Evolutionary conservation across 2,888 invertebrate genomes (phyloP), one percentile per base, ranked within the genome.

Genomic region (Octodonta nipae): DNA sequence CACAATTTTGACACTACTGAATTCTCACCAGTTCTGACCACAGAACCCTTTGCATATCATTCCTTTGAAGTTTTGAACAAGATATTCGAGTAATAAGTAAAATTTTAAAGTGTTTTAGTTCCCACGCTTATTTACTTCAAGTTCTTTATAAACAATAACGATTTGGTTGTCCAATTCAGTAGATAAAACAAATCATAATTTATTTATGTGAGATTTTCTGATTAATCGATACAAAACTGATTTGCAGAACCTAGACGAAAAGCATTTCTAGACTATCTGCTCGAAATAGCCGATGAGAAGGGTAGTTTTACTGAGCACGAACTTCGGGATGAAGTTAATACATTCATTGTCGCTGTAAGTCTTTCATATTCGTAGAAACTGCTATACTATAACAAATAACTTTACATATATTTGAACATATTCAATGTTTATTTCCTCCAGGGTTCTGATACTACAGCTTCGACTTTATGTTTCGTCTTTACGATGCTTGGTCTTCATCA

Each of bases 291-390:
- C 13, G 28, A 40, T 0, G 61, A 64, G 5, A 66, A 66, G 5
- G 61, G 54, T 1, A 67, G 67, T 8, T 68, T 69, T 24, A 67
- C 63, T 0, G 61, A 71, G 40, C 44, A 60, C 17, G 71, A 75
- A 41, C 43, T 75, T 2, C 54, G 68, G 34, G 71, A 74, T 43
- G 73, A 74, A 55, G 63, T 73, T 1, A 54, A 71, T 31, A 71
- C 71, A 0, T 58, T 74, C 35, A 63, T 67, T 32, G 51, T 71
- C 8, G 73, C 72, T 12, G 73, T 71, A 15, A 66, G 67, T n/a
- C n/a, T 5, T 20, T 16, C n/a, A n/a, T n/a, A n/a, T n/a, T n/a
- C n/a, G n/a, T n/a, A n/a, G n/a, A n/a, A n/a, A n/a, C n/a, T n/a
- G 12, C 5, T 3, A 15, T 15, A 10, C 11, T 3, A 11, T 13